Base-by-base conservation (phyloP, 2,113 vertebrate genomes). In the Coregonus clupeaformis region DNA sequence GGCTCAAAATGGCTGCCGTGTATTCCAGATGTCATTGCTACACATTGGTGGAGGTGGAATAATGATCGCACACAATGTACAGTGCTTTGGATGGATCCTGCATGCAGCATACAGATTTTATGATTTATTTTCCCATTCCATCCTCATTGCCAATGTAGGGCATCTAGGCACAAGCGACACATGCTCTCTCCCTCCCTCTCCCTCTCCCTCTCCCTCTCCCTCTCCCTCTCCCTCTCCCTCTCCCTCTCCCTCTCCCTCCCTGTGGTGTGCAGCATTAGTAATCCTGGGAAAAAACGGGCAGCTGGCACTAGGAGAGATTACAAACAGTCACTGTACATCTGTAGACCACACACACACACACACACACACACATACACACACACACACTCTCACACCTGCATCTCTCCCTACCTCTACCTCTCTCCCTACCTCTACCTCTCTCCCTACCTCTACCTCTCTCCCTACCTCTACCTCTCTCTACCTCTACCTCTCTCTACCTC, bases 271-370 rank as follows among this genome's bases (percentile, higher is more conserved):
- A 76, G 27, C 60, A 64, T 77, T 60, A 71, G 59, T 66, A 65
- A 74, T 73, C 30, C 62, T 69, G 9, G 36, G 65, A 80, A 81
- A 81, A 85, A 83, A 83, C 52, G 55, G 64, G 45, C 83, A 81
- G 85, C 80, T 83, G 80, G 75, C 49, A 52, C 18, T 67, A 30
- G 55, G 24, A 72, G 68, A 72, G 80, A 82, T 84, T 76, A 78
- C 70, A 27, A 69, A 42, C 42, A 77, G 49, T 60, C 77, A 69
- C 27, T 45, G 71, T 72, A 86, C 81, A 84, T 80, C 85, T 84
- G 82, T 57, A 80, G 29, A n/a, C 25, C 59, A 73, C 25, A 30
- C 7, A 71, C 18, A 16, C 3, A 30, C 22, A 29, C 13, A 2
- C 45, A 27, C 68, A 71, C 18, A 16, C 3, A 30, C n/a, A n/a